Percentiles rank a stretch among this genome's conserved stretches.
Conservation (phyloP, 2,797 vertebrate species). For the Siniperca obscura region DNA sequence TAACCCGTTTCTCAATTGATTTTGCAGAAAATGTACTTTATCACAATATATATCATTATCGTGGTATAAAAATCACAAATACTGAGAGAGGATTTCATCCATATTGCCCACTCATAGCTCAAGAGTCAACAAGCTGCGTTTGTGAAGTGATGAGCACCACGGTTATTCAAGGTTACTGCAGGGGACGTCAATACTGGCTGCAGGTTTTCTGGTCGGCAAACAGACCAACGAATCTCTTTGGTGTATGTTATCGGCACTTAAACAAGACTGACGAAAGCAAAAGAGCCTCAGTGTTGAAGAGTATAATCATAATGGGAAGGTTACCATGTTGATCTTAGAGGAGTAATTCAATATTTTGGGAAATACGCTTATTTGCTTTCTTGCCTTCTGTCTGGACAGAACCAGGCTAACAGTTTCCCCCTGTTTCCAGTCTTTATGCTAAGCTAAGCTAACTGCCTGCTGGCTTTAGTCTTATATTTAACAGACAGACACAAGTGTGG, state of each 20-base stretch:
- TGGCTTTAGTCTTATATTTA: no score
- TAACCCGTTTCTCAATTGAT: neutral
- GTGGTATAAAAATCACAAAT: neutral
- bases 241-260: neutral
- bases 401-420: neutral
- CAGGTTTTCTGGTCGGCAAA: neutral
- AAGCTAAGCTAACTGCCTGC: slow-evolving; percentile 10
- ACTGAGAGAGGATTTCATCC: neutral
- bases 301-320: neutral
- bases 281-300: neutral
- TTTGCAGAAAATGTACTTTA: neutral
- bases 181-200: neutral
- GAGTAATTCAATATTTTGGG: neutral
- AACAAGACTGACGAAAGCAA: neutral
- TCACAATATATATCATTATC: neutral
- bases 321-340: neutral
- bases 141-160: neutral
- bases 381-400: neutral
- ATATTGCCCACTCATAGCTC: no score
- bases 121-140: neutral
- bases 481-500: neutral
- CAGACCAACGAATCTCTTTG: neutral
- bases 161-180: neutral
- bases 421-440: neutral
- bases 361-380: neutral